Percentiles rank a stretch among this genome's conserved stretches.
Evolutionary conservation across 2,888 invertebrate genomes (phyloP).

Genomic region (Coleophora deauratella): DNA sequence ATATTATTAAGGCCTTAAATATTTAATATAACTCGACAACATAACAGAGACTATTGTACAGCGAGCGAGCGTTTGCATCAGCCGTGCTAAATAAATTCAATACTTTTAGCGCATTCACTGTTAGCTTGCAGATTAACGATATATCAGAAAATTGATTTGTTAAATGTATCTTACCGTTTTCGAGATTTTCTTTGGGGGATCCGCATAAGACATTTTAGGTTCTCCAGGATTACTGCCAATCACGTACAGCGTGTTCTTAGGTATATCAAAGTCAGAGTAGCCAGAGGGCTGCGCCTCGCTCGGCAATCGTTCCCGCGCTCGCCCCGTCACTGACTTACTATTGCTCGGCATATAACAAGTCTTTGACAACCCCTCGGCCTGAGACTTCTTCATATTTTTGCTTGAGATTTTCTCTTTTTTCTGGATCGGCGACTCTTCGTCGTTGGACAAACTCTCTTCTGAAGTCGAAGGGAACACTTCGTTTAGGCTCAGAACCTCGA

Average conservation of each 20-base stretch:
- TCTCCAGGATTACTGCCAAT: conserved; percentile 66
- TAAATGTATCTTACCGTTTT: conserved; percentile 42
- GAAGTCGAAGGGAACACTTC: conserved; percentile 65
- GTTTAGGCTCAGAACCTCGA: conserved; percentile 60
- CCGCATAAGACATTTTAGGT: conserved; percentile 61
- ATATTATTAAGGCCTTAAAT: too few relatives aligned
- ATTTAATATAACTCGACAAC: too few relatives aligned
- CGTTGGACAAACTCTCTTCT: conserved; percentile 60
- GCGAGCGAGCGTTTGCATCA: too few relatives aligned
- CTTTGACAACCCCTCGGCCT: conserved; percentile 29
- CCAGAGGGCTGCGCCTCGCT: conserved; percentile 43
- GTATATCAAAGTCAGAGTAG: conserved; percentile 57
- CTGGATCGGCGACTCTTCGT: conserved; percentile 45
- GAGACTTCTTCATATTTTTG: conserved; percentile 29
- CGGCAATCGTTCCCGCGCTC: background rate
- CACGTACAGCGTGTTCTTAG: conserved; percentile 61
- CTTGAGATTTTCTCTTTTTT: conserved; percentile 33
- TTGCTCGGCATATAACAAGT: conserved; percentile 52
- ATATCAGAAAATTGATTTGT: background rate
- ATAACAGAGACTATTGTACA: too few relatives aligned
- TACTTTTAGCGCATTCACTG: too few relatives aligned
- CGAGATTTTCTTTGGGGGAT: conserved; percentile 62
- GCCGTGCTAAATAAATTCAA: too few relatives aligned
- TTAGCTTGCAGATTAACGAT: too few relatives aligned
- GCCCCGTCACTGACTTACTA: conserved; percentile 48